Evolutionary conservation across 1,140 invertebrate species (phyloP), one percentile per base, ranked within the genome.

Genomic region (Triops longicaudatus): DNA sequence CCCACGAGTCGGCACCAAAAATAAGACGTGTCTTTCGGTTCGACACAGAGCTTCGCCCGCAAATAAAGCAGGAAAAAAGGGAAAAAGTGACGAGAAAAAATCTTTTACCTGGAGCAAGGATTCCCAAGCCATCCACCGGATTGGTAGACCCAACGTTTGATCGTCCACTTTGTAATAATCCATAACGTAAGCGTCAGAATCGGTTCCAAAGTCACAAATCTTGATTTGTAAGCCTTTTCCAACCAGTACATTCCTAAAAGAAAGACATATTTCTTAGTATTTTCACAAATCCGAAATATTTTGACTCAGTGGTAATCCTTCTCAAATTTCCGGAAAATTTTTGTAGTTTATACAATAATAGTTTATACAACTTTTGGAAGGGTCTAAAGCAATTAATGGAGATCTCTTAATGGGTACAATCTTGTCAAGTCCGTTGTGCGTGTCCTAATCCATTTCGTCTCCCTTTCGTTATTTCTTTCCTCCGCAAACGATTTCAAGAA

Each of bases 201-300:
- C 88, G 81, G 89, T 87, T 28, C 91, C 91, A 78, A 92, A 86
- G 83, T 94, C 93, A 71, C 91, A 92, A 78, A 95, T 91, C 86
- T 95, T 94, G 78, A 95, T 89, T 41, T 88, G 87, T 80, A 91
- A 91, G 80, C 89, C 88, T 80, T 89, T 88, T 79, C 92, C 92
- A 79, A 95, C 92, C 77, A 96, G 87, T 83, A 93, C 95, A 86
- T 95, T 95, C 81, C 93, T 92, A 85, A 76, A 86, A 85, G 73
- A 63, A 86, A 86, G 79, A 78, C 76, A 77, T 72, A 79, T 1
- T n/a, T n/a, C n/a, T n/a, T n/a, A n/a, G n/a, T n/a, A n/a, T n/a
- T n/a, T n/a, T n/a, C n/a, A n/a, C n/a, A n/a, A n/a, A n/a, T n/a
- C n/a, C n/a, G n/a, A n/a, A n/a, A n/a, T n/a, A n/a, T n/a, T n/a